phyloP scores from a whole-genome alignment of 2,888 invertebrate species.

The Drosophila aldrichi region DNA sequence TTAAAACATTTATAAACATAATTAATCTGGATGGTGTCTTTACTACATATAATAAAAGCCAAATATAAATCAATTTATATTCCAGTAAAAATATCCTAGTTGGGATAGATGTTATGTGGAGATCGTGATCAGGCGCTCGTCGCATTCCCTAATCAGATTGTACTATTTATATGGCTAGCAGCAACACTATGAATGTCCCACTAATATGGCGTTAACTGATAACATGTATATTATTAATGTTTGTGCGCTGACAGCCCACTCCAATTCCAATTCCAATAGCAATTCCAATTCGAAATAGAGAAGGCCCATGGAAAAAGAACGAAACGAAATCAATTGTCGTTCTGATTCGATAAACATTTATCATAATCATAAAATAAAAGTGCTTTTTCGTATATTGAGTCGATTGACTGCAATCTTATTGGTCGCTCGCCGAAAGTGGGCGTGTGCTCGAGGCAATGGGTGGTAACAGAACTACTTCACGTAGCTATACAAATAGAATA shows the following conservation, averaged over 20 bases:
- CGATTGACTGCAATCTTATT: conserved; percentile 75
- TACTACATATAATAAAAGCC: too few species aligned
- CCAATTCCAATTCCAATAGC: conserved; percentile 26
- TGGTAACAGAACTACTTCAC: conserved; percentile 14
- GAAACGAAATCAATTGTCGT: conserved; percentile 61
- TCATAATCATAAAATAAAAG: conserved; percentile 78
- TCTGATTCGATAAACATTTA: conserved; percentile 84
- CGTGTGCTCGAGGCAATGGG: conserved; percentile 54
- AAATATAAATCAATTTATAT: too few species aligned
- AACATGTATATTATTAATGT: conserved; percentile 73
- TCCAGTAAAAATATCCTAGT: conserved; percentile 12
- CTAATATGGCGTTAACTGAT: conserved; percentile 75
- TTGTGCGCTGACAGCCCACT: conserved; percentile 53
- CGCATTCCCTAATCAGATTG: conserved; percentile 64
- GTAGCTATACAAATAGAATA: not conserved
- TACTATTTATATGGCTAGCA: conserved; percentile 19
- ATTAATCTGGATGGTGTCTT: too few species aligned
- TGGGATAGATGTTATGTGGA: conserved; percentile 19
- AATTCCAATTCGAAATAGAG: conserved; percentile 18
- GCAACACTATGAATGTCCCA: conserved; percentile 52
- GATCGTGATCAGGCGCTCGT: conserved; percentile 9
- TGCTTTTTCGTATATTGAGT: conserved; percentile 43
- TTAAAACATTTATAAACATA: too few species aligned
- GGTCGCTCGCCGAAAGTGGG: conserved; percentile 61
- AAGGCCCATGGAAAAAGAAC: conserved; percentile 17